These are phyloP conservation scores for Allobates femoralis DNA, from an alignment of 2,797 vertebrate genomes.

Conservation along the genomic window DNA sequence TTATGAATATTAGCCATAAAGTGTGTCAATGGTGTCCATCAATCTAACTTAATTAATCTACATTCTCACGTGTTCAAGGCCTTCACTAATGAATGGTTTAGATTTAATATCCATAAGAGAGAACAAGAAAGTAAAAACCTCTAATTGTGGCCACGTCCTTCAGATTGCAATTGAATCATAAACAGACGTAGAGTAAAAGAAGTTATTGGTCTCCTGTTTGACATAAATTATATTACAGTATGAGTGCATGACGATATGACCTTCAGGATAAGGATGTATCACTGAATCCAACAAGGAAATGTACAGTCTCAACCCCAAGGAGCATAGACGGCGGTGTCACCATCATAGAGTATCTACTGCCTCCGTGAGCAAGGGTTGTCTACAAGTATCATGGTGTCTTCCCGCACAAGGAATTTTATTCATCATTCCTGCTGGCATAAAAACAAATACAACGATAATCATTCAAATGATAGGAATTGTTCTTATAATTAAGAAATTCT, in stretches of 20 bases:
- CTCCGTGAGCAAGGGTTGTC: neutral
- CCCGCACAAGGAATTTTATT: too few relatives aligned
- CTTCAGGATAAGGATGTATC: neutral
- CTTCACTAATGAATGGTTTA: neutral
- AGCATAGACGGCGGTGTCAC: neutral
- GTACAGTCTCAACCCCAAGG: neutral
- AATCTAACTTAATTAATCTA: constrained; percentile 7
- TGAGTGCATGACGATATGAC: neutral
- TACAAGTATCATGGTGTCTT: neutral
- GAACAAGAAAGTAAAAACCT: neutral
- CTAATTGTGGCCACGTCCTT: neutral
- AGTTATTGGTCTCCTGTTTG: neutral
- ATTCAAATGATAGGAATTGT: too few relatives aligned
- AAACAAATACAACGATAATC: too few relatives aligned
- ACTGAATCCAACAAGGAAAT: neutral
- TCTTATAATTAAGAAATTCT: too few relatives aligned
- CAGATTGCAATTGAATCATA: neutral
- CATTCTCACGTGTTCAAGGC: neutral
- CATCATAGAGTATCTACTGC: neutral
- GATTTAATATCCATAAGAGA: neutral
- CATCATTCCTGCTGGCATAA: too few relatives aligned
- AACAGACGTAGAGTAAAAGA: neutral
- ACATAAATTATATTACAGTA: neutral
- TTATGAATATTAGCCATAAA: neutral
- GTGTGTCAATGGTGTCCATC: neutral